Base-by-base conservation (phyloP, 2,797 vertebrate genomes). In the Pseudochirops corinnae region DNA sequence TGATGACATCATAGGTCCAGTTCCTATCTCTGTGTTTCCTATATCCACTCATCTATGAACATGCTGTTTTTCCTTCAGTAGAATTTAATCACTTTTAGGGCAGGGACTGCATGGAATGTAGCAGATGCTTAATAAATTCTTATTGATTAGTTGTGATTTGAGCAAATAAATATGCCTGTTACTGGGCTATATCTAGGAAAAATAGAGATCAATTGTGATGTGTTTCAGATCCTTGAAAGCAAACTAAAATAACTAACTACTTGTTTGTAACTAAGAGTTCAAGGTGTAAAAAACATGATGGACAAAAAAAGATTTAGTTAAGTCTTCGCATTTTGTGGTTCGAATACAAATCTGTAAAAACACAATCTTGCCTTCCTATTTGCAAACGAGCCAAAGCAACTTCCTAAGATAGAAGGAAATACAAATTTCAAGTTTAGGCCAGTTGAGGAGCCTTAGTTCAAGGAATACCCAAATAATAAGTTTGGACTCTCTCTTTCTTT, bases 141-240 rank as follows among this genome's bases (percentile, higher is more conserved):
- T 82, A 82, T 87, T 50, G 74, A 82, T 82, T 82, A 46, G 2
- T 46, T 92, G 31, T 87, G 55, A 92, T 50, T 87, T 92, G 53
- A 96, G 97, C 24, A 95, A 91, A 87, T 87, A 50, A 46, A 26
- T 60, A 60, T 67, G 13, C 11, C 31, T 87, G 21, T 87, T 46
- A 26, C 39, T 50, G 24, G 74, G 24, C 39, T 93, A 50, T 1
- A 90, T 16, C 97, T 92, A 93, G 97, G 90, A 94, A 55, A 96
- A 95, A 96, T 94, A 97, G 94, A 97, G 94, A 96, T 90, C 95
- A 6, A 92, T 92, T 93, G 90, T 91, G 39, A 97, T 91, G 95
- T 93, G 93, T 97, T 97, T 57, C 91, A 92, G 46, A 56, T 56
- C 56, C 93, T 92, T 97, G 16, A 7, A 31, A 58, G 74, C 10